Conservation (phyloP, 64 coral and sea anemone genomes). For the Stichodactyla mertensii region DNA sequence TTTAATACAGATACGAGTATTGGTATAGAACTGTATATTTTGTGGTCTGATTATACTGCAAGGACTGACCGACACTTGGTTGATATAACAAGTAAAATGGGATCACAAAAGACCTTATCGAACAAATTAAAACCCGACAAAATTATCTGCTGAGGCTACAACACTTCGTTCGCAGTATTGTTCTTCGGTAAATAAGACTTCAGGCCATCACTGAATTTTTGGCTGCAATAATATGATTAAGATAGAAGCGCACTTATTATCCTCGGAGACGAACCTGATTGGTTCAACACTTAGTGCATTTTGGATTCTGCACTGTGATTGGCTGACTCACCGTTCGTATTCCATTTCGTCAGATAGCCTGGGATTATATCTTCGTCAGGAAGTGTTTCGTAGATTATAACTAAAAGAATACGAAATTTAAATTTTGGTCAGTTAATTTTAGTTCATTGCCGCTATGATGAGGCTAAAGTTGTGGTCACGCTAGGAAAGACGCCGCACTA, state of each 20-base stretch:
- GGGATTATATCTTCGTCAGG: neutral
- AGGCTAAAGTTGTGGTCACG: neutral
- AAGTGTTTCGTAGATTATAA: neutral
- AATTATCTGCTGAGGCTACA: neutral
- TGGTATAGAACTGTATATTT: neutral
- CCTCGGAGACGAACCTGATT: neutral
- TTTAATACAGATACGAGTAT: neutral
- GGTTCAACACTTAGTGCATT: neutral
- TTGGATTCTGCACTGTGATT: neutral
- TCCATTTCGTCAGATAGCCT: neutral
- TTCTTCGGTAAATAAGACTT: conserved; percentile 6
- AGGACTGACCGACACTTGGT: neutral
- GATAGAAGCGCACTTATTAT: neutral
- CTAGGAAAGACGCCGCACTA: neutral
- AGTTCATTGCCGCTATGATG: neutral
- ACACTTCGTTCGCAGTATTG: neutral
- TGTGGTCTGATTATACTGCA: neutral
- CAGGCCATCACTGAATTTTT: conserved; percentile 6
- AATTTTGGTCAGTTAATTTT: neutral
- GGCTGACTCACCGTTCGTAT: neutral
- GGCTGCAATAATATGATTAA: conserved; percentile 6
- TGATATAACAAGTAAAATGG: neutral
- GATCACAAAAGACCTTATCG: neutral
- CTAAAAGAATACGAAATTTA: neutral
- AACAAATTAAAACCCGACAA: neutral